Conservation (phyloP, 2,113 vertebrate species). For the Eira barbara region DNA sequence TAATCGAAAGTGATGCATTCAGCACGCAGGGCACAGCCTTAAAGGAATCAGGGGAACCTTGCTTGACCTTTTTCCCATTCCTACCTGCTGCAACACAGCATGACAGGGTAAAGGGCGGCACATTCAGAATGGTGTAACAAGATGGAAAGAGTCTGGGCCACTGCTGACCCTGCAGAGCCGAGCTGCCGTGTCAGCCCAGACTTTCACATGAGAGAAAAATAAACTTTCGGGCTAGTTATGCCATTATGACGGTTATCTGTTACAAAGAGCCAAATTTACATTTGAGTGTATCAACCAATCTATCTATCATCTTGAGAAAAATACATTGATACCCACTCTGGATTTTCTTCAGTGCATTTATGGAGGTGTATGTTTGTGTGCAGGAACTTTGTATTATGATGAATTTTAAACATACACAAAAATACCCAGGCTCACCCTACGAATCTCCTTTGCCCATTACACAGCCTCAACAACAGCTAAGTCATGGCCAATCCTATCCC, state of each 20-base stretch:
- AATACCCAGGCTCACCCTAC: background rate
- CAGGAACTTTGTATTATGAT: background rate
- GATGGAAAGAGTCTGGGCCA: background rate
- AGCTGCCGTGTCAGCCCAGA: background rate
- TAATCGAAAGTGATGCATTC: background rate
- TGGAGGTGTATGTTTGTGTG: background rate
- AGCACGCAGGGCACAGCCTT: background rate
- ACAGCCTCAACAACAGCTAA: background rate
- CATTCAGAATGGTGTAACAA: too few relatives aligned
- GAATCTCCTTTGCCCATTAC: background rate
- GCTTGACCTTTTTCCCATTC: background rate
- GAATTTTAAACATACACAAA: background rate
- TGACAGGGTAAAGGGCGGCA: background rate
- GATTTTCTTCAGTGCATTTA: background rate
- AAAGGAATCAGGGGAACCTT: background rate
- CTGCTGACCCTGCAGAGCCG: background rate
- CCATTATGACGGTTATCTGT: background rate
- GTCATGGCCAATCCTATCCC: background rate
- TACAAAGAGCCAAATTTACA: background rate
- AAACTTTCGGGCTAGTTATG: background rate
- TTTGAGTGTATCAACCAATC: background rate
- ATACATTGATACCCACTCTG: too few relatives aligned
- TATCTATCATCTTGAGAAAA: background rate
- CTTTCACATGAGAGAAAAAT: background rate
- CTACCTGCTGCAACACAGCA: background rate